Evolutionary conservation across 2,797 vertebrate genomes (phyloP).

Genomic region (Erethizon dorsatum): DNA sequence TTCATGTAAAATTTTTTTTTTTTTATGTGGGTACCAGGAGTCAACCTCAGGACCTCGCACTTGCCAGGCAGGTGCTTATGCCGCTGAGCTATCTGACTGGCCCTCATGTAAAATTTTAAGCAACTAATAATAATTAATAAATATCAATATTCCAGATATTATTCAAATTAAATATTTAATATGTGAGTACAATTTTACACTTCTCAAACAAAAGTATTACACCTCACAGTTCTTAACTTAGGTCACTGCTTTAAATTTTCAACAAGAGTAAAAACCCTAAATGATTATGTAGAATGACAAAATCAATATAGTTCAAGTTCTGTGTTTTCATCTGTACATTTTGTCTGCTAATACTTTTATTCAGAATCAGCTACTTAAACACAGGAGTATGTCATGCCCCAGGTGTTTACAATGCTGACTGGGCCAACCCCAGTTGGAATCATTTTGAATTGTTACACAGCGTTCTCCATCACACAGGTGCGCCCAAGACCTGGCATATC

Average conservation of each 20-base stretch:
- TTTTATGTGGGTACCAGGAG: no score
- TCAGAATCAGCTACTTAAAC: not conserved
- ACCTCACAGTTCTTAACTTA: not conserved
- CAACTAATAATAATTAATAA: not conserved
- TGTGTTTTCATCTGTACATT: not conserved
- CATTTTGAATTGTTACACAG: not conserved
- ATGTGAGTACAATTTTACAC: not conserved
- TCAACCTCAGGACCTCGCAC: no score
- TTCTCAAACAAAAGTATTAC: not conserved
- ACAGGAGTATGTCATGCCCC: not conserved
- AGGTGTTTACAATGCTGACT: not conserved
- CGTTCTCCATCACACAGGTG: rapidly evolving
- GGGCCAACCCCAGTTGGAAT: not conserved
- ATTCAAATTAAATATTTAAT: constrained; percentile 47
- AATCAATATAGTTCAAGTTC: not conserved
- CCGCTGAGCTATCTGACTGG: no score
- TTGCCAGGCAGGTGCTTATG: no score
- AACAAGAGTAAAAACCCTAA: not conserved
- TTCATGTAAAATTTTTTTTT: not conserved
- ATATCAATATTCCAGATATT: not conserved
- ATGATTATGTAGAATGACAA: not conserved
- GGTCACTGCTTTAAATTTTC: constrained; percentile 9
- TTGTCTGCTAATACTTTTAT: not conserved
- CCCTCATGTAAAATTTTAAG: not conserved
- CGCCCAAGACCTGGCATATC: not conserved